Evolutionary conservation across 2,113 vertebrate genomes (phyloP).

Genomic region (Peromyscus leucopus): DNA sequence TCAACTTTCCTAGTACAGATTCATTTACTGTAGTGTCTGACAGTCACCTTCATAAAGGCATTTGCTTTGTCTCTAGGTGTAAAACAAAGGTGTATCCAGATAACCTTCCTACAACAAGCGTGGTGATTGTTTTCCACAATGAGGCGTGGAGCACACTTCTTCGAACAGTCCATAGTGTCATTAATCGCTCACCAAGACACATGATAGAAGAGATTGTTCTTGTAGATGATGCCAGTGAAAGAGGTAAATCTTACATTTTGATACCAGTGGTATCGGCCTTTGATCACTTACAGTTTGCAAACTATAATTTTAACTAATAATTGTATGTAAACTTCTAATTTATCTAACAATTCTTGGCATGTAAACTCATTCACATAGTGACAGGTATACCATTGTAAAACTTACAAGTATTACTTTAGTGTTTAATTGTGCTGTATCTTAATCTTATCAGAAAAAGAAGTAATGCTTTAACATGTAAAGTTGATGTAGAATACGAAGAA

Average conservation of each 20-base stretch:
- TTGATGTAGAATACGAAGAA: constrained; percentile 48
- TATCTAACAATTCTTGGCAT: constrained; percentile 56
- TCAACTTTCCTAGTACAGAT: neutral
- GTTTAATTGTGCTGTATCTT: constrained; percentile 55
- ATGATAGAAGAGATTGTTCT: constrained; percentile 97
- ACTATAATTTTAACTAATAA: constrained; percentile 55
- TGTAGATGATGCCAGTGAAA: constrained; percentile 98
- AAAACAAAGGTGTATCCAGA: constrained; percentile 98
- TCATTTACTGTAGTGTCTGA: constrained; percentile 33
- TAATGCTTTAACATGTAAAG: constrained; percentile 43
- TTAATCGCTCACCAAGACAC: constrained; percentile 95
- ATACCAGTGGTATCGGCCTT: constrained; percentile 48
- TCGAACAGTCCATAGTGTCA: constrained; percentile 97
- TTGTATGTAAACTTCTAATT: constrained; percentile 50
- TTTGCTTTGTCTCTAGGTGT: constrained; percentile 89
- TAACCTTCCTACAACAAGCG: constrained; percentile 96
- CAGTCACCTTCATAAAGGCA: constrained; percentile 63
- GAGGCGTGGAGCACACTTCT: constrained; percentile 99
- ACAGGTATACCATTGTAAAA: constrained; percentile 43
- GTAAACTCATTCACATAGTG: constrained; percentile 48
- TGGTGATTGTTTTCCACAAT: constrained; percentile 99
- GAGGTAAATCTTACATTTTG: constrained; percentile 89
- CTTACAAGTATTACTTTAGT: constrained; percentile 35
- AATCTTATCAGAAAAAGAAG: constrained; percentile 65
- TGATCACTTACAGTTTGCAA: constrained; percentile 53